These are phyloP conservation scores for Caiman crocodilus DNA, from an alignment of 2,797 vertebrate genomes.

Conservation along the genomic window DNA sequence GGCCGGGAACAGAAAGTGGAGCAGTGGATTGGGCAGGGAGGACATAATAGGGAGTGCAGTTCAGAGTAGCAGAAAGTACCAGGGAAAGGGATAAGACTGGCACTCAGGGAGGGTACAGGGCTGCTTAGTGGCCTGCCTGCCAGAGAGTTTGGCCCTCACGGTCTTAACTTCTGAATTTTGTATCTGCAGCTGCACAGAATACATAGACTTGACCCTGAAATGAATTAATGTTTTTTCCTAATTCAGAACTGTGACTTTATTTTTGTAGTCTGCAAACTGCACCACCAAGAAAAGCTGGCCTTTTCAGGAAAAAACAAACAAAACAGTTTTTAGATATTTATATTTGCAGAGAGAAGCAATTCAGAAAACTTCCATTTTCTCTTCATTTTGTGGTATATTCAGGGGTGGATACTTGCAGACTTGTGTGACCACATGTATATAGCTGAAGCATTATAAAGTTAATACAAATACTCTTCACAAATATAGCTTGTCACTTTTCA, in stretches of 20 bases:
- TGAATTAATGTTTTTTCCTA: conserved; percentile 12
- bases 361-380: background rate
- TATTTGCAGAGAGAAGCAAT: background rate
- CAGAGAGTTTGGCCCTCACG: too few relatives aligned
- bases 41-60: too few relatives aligned
- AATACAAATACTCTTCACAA: background rate
- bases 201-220: conserved; percentile 9
- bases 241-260: background rate
- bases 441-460: background rate
- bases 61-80: too few relatives aligned
- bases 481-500: background rate
- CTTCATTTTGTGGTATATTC: background rate
- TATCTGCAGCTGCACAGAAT: background rate
- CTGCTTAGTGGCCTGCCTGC: too few relatives aligned
- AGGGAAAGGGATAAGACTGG: too few relatives aligned
- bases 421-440: background rate
- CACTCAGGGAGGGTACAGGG: too few relatives aligned
- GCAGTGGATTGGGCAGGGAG: too few relatives aligned
- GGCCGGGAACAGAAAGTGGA: too few relatives aligned
- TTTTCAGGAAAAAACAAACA: background rate
- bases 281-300: background rate
- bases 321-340: background rate
- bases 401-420: background rate
- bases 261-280: background rate
- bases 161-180: background rate